These are phyloP conservation scores for Aurelia aurita complex sp. Pacific DNA, from an alignment of 30 jellyfish, hydroid and myxozoan genomes.

Conservation along the genomic window DNA sequence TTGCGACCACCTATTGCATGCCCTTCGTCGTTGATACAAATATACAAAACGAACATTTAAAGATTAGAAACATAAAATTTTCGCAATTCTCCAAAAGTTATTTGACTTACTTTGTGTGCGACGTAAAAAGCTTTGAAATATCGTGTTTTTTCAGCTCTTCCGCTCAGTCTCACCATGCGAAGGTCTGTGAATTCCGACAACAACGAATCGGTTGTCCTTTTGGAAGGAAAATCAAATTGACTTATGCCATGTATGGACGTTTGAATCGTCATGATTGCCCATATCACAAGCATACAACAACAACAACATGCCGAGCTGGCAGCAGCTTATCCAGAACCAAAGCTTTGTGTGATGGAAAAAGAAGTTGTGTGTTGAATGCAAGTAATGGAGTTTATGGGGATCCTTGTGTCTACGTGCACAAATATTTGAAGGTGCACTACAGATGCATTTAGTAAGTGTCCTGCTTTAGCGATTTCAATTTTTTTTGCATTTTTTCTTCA, in stretches of 20 bases:
- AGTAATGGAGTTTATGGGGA: constrained; percentile 61
- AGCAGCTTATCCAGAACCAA: constrained; percentile 26
- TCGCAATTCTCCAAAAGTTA: too few relatives aligned
- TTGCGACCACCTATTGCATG: too few relatives aligned
- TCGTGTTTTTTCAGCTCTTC: constrained; percentile 16
- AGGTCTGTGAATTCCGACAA: constrained; percentile 19
- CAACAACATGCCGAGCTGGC: constrained; percentile 43
- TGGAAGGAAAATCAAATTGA: constrained; percentile 33
- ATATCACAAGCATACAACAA: neutral
- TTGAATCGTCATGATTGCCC: constrained; percentile 5
- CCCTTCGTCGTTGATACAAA: too few relatives aligned
- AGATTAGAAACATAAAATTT: too few relatives aligned
- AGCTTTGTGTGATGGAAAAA: constrained; percentile 48
- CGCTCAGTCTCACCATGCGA: constrained; percentile 30
- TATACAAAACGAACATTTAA: too few relatives aligned
- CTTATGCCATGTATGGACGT: constrained; percentile 67
- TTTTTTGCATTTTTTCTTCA: too few relatives aligned
- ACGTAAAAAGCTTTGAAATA: too few relatives aligned
- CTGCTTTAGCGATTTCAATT: too few relatives aligned
- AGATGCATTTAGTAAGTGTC: constrained; percentile 56
- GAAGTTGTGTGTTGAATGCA: constrained; percentile 40
- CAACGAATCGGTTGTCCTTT: constrained; percentile 34
- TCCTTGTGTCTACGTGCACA: constrained; percentile 50
- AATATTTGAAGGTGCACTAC: constrained; percentile 56
- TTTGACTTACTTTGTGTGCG: too few relatives aligned